phyloP scores from a whole-genome alignment of 2,888 invertebrate species.

The Cyclophora punctaria region DNA sequence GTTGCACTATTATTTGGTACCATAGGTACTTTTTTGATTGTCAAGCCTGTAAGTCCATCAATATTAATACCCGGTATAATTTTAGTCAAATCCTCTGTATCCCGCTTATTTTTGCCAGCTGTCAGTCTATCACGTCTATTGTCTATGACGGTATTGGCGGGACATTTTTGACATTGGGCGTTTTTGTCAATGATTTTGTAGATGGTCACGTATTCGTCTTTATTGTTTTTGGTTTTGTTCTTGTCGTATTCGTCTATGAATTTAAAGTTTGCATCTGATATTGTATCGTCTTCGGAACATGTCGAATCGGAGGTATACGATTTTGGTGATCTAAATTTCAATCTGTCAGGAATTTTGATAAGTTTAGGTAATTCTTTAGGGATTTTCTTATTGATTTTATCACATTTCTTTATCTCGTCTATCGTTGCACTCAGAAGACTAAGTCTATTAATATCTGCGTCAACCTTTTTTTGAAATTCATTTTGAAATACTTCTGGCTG shows the following conservation, averaged over 20 bases:
- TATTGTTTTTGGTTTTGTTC: constrained; percentile 8
- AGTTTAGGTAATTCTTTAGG: constrained; percentile 4
- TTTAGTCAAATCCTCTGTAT: no score
- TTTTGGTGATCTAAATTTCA: constrained; percentile 7
- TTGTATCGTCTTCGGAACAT: constrained; percentile 6
- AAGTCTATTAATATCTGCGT: not conserved
- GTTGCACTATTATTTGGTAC: no score
- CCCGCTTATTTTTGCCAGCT: not conserved
- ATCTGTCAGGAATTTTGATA: constrained; percentile 3
- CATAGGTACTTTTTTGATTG: no score
- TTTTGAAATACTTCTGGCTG: not conserved
- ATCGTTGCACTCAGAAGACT: not conserved
- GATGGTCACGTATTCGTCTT: constrained; percentile 12
- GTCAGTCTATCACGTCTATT: not conserved
- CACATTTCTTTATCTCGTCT: not conserved
- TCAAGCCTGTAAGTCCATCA: no score
- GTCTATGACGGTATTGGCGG: no score
- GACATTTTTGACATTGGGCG: not conserved
- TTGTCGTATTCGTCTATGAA: constrained; percentile 12
- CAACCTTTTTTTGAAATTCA: not conserved
- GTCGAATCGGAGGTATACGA: constrained; percentile 5
- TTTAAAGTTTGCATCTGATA: constrained; percentile 14
- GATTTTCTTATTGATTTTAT: not conserved
- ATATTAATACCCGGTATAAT: no score
- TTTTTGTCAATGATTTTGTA: not conserved